Evolutionary conservation across 2,888 invertebrate genomes (phyloP), one percentile per base, ranked within the genome.

Genomic region (Drosophila sordidula): DNA sequence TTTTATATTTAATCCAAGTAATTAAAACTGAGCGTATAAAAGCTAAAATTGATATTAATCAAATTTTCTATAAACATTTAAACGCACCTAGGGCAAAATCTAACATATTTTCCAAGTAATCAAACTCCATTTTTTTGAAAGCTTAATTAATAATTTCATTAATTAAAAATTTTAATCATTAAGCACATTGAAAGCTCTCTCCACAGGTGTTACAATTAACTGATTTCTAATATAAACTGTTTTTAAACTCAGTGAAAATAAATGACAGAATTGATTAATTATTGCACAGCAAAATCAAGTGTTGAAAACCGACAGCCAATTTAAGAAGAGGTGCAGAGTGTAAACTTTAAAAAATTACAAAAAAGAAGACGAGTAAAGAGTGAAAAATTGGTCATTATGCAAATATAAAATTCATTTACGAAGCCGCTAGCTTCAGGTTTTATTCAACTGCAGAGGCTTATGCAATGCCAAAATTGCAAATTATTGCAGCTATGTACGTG

Each of bases 381-480:
- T 58, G 44, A 71, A 76, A 86, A 76, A 74, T 89, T 87, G 70
- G 45, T 65, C 72, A 89, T 85, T 85, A 85, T 85, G 85, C 82
- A 85, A 85, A 85, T 81, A 52, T 54, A 70, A 71, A 75, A 87
- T 75, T 87, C 80, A 76, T 86, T 70, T 63, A 44, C 34, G 67
- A 12, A 32, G 42, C 36, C 11, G 26, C 39, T 29, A 52, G 41
- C 52, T 52, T 46, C 70, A 63, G 79, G 79, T 75, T 75, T 75
- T 56, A 67, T 41, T 55, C 89, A 88, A 79, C 73, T 79, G 68
- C 70, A 68, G 66, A 52, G 59, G 84, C 80, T 89, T 89, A 89
- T 74, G 89, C 71, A 89, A 84, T 76, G 63, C 70, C 65, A 58
- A 80, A 83, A 84, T 89, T 87, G 75, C 85, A 77, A 78, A 78